A percentile compares a stretch with the other conserved stretches of the same genome.
Evolutionary conservation across 2,113 vertebrate species (phyloP).

Genomic region (Microcebus jonahi): DNA sequence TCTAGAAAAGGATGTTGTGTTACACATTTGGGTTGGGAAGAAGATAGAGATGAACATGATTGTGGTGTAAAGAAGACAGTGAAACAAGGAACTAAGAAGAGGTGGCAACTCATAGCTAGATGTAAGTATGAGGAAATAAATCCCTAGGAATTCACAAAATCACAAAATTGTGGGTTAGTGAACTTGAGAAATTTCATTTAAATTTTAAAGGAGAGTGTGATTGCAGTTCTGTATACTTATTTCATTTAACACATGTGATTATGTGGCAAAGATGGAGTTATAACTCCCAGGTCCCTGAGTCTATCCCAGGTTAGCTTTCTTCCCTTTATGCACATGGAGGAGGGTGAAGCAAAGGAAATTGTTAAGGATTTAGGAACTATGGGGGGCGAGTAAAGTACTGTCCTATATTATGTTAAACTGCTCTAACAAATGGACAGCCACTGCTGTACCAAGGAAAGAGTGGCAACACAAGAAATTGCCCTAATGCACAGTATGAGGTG

Average conservation of each 20-base stretch:
- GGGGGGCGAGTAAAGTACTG: rapidly evolving
- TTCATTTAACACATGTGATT: constrained; percentile 21
- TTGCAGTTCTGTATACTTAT: background rate
- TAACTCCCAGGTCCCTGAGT: background rate
- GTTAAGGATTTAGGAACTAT: background rate
- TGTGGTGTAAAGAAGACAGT: background rate
- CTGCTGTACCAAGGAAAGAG: background rate
- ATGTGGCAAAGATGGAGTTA: background rate
- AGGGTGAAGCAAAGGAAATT: background rate
- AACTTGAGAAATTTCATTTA: constrained; percentile 35
- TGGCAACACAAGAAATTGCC: too few species aligned
- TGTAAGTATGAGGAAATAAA: background rate
- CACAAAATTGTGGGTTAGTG: constrained; percentile 23
- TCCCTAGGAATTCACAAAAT: constrained; percentile 39
- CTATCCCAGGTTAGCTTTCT: background rate
- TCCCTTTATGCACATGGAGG: background rate
- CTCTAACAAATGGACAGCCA: background rate
- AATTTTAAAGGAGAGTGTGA: constrained; percentile 42
- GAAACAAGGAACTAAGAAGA: background rate
- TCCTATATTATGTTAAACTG: background rate
- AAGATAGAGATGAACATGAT: background rate
- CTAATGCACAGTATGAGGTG: background rate
- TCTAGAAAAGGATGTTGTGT: background rate
- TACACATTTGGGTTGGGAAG: background rate
- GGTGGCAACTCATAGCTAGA: background rate